phyloP scores from a whole-genome alignment of 1,140 invertebrate genomes.

The Micrasema longulum region DNA sequence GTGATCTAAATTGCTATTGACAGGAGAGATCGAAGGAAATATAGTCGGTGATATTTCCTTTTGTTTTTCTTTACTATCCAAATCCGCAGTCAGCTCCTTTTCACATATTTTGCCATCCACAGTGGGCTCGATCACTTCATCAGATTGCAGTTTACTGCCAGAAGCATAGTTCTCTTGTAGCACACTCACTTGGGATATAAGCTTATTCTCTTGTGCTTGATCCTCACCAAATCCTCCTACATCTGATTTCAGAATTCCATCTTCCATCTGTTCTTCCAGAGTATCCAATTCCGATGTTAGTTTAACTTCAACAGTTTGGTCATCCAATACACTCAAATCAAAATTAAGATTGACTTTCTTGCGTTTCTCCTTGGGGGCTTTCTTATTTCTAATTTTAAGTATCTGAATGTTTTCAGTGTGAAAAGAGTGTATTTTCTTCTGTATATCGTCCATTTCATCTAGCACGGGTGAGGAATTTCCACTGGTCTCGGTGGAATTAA shows the following conservation, averaged over 20 bases:
- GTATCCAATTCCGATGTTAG: conserved; percentile 58
- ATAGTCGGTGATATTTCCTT: conserved; percentile 2
- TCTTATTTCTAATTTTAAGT: conserved; percentile 71
- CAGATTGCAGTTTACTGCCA: no score
- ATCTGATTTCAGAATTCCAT: no score
- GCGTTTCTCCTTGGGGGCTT: conserved; percentile 66
- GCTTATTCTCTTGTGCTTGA: no score
- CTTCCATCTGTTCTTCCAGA: not conserved
- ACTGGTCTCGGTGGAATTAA: conserved; percentile 65
- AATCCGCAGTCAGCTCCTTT: no score
- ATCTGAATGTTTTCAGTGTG: conserved; percentile 71
- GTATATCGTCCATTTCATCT: conserved; percentile 71
- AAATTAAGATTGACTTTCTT: conserved; percentile 69
- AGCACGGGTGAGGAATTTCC: conserved; percentile 64
- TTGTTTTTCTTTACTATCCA: no score
- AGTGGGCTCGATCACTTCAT: no score
- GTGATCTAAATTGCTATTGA: conserved; percentile 16
- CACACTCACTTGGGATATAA: no score
- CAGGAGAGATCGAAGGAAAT: conserved; percentile 6
- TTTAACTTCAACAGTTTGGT: conserved; percentile 66
- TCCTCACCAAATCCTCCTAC: no score
- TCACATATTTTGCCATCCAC: no score
- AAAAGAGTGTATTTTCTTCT: conserved; percentile 71
- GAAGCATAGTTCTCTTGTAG: no score
- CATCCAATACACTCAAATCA: conserved; percentile 67